These are phyloP conservation scores for Micromussa lordhowensis DNA, from an alignment of 92 coral and sea anemone genomes.

Conservation along the genomic window DNA sequence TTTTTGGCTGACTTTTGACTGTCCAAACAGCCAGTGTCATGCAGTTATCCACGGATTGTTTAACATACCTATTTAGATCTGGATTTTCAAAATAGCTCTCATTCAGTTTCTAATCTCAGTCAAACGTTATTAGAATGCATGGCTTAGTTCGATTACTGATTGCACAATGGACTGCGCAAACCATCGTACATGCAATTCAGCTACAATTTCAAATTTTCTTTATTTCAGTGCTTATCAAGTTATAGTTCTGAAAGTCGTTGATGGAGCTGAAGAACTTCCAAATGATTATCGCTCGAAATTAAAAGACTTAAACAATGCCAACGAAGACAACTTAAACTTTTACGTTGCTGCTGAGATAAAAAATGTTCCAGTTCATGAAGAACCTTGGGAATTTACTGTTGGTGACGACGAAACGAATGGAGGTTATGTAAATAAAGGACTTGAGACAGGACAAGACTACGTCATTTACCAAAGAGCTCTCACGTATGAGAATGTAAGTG, in stretches of 20 bases:
- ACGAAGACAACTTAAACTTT: not conserved
- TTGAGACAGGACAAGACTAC: constrained; percentile 14
- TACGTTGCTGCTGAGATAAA: not conserved
- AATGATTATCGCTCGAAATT: not conserved
- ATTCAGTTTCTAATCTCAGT: too few relatives aligned
- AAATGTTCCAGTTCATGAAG: not conserved
- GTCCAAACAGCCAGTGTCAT: too few relatives aligned
- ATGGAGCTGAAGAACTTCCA: not conserved
- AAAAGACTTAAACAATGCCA: not conserved
- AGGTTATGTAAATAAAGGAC: constrained; percentile 34
- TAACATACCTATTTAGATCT: too few relatives aligned
- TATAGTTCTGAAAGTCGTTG: not conserved
- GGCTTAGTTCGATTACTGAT: too few relatives aligned
- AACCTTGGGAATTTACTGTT: constrained; percentile 5
- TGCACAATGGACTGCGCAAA: too few relatives aligned
- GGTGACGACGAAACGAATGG: not conserved
- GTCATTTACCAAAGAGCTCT: constrained; percentile 50
- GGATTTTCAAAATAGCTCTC: too few relatives aligned
- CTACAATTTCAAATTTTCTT: not conserved
- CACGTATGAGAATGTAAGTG: constrained; percentile 26
- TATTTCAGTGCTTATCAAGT: constrained; percentile 2
- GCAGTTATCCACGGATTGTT: too few relatives aligned
- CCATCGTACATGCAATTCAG: not conserved
- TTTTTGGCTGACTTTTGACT: too few relatives aligned
- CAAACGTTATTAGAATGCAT: too few relatives aligned